Base-by-base conservation (phyloP, 1,140 invertebrate species). In the Sitobion miscanthi region DNA sequence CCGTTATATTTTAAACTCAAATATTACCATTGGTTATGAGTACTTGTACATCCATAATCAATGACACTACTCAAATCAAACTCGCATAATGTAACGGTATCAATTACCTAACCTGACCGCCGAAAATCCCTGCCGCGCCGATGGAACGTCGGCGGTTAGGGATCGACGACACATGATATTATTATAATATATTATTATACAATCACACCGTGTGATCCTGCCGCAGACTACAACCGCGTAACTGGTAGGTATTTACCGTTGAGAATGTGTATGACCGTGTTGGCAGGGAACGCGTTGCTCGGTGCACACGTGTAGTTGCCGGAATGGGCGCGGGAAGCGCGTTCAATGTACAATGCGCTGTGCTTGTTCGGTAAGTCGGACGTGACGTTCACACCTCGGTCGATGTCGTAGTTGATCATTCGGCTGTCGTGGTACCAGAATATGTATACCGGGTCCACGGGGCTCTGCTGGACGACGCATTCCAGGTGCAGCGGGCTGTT, bases 381-480 rank as follows among this genome's bases (percentile, higher is more conserved):
- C 85, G 97, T 98, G 30, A 98, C 98, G 94, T 98, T 98, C 94
- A 98, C 97, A 62, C 97, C 97, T 92, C 97, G 96, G 96, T 97
- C 97, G 92, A 96, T 96, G 95, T 98, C 98, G 95, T 98, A 98
- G 95, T 98, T 98, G 95, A 98, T 98, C 97, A 98, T 98, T 93
- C 97, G 96, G 94, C 97, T 97, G 95, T 98, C 97, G 95, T 98
- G 98, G 95, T 98, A 98, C 98, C 98, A 98, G 96, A 98, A 98
- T 69, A 98, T 96, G 95, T 97, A 98, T 23, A 97, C 97, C 2
- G 97, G 97, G 5, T 96, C 96, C 94, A 98, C 97, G 4, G 98
- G 98, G 88, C 97, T 98, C 94, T 98, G 97, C 94, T 97, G 96
- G 20, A 98, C 97, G 86, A 96, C 96, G 94, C 98, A 98, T 90